Evolutionary conservation across 2,797 vertebrate genomes (phyloP), one percentile per base, ranked within the genome.

Genomic region (Gila robusta): DNA sequence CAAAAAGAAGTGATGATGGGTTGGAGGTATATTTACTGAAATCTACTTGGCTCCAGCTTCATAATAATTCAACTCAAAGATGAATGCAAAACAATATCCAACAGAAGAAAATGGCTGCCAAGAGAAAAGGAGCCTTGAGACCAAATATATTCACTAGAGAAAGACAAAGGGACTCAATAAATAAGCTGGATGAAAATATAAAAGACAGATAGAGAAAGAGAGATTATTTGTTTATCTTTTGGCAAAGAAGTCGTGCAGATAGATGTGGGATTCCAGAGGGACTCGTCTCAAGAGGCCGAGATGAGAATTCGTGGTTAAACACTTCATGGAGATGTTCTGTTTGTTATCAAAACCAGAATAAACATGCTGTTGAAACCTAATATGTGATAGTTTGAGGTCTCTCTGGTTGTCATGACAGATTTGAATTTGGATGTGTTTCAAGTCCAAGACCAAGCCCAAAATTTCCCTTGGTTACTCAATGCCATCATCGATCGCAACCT

Each of bases 61-160:
- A 67, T 80, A 87, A 88, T 84, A 81, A 76, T 79, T 84, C 79
- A 79, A 17, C 66, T 67, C 73, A 74, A 37, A 74, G 76, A 79
- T 44, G 74, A n/a, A 73, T 56, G 17, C 59, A 28, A 72, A 83
- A 81, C 79, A 88, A 74, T 32, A 47, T 44, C 71, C 66, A 78
- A 23, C 35, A 66, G 79, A 62, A 56, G 79, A 85, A 86, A 71
- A 73, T 67, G 56, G 39, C 77, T 79, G 74, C 16, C 21, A 64
- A 26, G 54, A 64, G 17, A 28, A 83, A 44, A 69, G 19, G 1
- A 56, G 72, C 2, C 26, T 72, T 52, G 83, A 87, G 64, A 85
- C 41, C 49, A 66, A 82, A 83, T 72, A 41, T 69, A 62, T 69
- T 54, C 14, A 73, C 23, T 59, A 28, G 47, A 62, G 44, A 79